A percentile compares a stretch with the other conserved stretches of the same genome.
These are phyloP conservation scores for Tenualosa ilisha DNA, from an alignment of 2,797 vertebrate genomes.

Conservation along the genomic window DNA sequence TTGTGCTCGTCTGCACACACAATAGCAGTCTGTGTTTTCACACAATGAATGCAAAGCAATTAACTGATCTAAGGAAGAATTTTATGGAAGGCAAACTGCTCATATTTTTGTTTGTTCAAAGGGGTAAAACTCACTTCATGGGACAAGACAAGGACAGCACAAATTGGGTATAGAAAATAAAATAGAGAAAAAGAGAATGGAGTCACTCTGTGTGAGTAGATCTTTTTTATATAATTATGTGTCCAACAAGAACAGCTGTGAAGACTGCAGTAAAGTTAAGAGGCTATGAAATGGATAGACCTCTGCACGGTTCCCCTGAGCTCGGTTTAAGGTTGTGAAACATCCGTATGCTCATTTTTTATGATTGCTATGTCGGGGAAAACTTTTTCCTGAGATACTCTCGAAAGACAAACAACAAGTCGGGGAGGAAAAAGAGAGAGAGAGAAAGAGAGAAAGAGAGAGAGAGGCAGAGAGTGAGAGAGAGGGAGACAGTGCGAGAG, in stretches of 20 bases:
- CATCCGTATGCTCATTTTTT: constrained; percentile 64
- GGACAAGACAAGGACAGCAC: constrained; percentile 10
- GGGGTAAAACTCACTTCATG: background rate
- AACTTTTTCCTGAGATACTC: constrained; percentile 69
- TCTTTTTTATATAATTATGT: constrained; percentile 21
- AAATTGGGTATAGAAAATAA: background rate
- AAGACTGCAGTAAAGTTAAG: constrained; percentile 22
- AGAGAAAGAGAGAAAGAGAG: background rate
- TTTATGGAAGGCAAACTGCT: background rate
- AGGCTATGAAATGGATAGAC: constrained; percentile 28
- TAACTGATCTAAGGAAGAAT: constrained; percentile 34
- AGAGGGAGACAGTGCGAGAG: background rate
- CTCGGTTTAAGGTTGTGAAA: constrained; percentile 49
- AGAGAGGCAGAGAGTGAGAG: constrained; percentile 2
- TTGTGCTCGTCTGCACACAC: constrained; percentile 19
- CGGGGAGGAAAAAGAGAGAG: constrained; percentile 42
- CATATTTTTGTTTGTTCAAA: background rate
- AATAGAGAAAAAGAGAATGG: background rate
- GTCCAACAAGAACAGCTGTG: constrained; percentile 16
- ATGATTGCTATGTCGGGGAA: constrained; percentile 59
- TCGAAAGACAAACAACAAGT: constrained; percentile 72
- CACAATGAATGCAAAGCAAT: constrained; percentile 30
- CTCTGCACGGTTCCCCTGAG: constrained; percentile 34
- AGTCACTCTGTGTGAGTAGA: background rate
- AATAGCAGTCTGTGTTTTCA: constrained; percentile 23